Conservation (phyloP, 2,113 vertebrate species). For the Fregata magnificens region DNA sequence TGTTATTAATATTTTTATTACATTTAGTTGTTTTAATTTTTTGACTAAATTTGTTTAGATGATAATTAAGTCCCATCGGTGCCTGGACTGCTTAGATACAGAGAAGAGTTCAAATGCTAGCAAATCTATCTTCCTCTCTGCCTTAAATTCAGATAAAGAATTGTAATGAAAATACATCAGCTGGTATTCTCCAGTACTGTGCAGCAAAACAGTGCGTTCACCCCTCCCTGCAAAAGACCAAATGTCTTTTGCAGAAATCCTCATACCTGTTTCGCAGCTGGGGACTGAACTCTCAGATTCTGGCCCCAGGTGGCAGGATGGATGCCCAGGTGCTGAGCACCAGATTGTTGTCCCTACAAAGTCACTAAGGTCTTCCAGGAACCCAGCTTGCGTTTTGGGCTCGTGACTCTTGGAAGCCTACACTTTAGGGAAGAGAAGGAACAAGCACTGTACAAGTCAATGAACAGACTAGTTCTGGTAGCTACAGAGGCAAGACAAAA, state of each 20-base stretch:
- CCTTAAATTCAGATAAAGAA: neutral
- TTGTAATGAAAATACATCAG: neutral
- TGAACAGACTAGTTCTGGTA: neutral
- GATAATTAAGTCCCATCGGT: neutral
- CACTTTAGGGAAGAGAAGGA: neutral
- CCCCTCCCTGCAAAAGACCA: neutral
- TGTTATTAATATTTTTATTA: constrained; percentile 18
- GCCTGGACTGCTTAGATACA: neutral
- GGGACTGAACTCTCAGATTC: neutral
- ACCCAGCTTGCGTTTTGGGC: neutral
- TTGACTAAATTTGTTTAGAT: neutral
- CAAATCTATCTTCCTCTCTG: neutral
- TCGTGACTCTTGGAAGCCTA: neutral
- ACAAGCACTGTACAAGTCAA: neutral
- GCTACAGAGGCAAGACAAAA: neutral
- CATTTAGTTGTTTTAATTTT: neutral
- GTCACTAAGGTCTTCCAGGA: neutral
- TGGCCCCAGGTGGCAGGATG: neutral
- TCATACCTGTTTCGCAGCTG: neutral
- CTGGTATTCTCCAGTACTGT: neutral
- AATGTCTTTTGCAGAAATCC: neutral
- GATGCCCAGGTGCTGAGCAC: neutral
- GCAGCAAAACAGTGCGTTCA: neutral
- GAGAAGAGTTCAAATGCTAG: neutral
- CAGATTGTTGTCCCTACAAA: neutral